Percentiles rank a stretch among this genome's conserved stretches.
These are phyloP conservation scores for Eospalax fontanierii DNA, from an alignment of 2,797 vertebrate genomes.

Conservation along the genomic window DNA sequence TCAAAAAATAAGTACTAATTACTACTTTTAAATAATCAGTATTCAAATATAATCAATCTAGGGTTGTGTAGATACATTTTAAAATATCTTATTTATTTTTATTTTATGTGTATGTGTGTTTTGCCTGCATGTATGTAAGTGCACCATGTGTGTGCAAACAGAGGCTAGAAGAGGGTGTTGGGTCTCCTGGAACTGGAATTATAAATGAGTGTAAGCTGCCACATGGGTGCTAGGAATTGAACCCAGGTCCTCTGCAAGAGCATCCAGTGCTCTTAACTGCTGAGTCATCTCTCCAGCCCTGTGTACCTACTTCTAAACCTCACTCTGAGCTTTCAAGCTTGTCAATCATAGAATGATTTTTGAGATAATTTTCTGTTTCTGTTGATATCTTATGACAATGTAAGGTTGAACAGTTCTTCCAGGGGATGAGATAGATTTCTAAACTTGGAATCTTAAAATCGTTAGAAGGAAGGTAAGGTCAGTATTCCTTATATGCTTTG, in stretches of 20 bases:
- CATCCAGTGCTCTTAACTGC: too few species aligned
- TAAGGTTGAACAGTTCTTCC: neutral
- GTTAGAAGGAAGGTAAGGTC: neutral
- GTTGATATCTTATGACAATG: neutral
- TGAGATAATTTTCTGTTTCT: conserved; percentile 16
- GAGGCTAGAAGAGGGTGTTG: too few species aligned
- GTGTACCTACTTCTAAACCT: neutral
- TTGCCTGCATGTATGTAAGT: too few species aligned
- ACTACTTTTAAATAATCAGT: neutral
- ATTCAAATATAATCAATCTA: neutral
- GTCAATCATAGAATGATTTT: neutral
- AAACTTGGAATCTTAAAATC: neutral
- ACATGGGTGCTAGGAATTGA: too few species aligned
- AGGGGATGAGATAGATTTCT: neutral
- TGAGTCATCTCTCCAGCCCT: too few species aligned
- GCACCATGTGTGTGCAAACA: too few species aligned
- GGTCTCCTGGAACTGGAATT: too few species aligned
- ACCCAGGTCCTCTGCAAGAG: too few species aligned
- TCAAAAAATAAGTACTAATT: neutral
- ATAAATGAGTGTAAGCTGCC: too few species aligned
- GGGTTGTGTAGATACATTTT: neutral
- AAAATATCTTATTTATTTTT: too few species aligned
- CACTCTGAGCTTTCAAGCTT: neutral
- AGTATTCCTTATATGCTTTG: neutral
- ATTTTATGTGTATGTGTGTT: too few species aligned